A percentile compares a stretch with the other conserved stretches of the same genome.
These are phyloP conservation scores for Automeris io DNA, from an alignment of 2,888 invertebrate genomes.

Conservation along the genomic window DNA sequence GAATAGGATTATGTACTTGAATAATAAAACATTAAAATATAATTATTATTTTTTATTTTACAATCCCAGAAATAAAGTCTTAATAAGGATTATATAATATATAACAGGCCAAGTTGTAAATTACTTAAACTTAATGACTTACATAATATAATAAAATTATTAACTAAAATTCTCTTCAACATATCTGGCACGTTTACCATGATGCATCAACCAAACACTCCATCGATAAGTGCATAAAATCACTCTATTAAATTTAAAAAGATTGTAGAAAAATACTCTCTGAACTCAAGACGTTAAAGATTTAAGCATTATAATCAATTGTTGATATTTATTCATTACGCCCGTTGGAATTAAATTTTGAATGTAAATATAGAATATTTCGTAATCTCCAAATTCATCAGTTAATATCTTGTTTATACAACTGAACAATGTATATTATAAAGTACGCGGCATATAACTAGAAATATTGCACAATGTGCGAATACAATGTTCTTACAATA, in stretches of 20 bases:
- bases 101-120: constrained; percentile 77
- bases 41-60: constrained; percentile 75
- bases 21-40: constrained; percentile 43
- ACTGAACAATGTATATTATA: no score
- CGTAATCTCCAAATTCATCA: constrained; percentile 33
- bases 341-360: constrained; percentile 42
- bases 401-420: no score
- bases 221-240: constrained; percentile 67
- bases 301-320: constrained; percentile 56
- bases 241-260: constrained; percentile 62
- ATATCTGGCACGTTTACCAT: constrained; percentile 72
- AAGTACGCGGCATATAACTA: no score
- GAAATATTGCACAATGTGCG: no score
- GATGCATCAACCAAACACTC: constrained; percentile 70
- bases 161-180: constrained; percentile 76
- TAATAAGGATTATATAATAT: constrained; percentile 75
- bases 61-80: constrained; percentile 77
- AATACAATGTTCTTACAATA: no score
- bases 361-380: no score
- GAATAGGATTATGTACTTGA: no score
- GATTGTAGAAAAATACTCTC: constrained; percentile 76
- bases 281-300: constrained; percentile 59
- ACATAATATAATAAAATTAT: constrained; percentile 76
- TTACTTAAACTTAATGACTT: constrained; percentile 78
- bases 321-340: constrained; percentile 39